Evolutionary conservation across 2,888 invertebrate species (phyloP).

Genomic region (Aplocera efformata): DNA sequence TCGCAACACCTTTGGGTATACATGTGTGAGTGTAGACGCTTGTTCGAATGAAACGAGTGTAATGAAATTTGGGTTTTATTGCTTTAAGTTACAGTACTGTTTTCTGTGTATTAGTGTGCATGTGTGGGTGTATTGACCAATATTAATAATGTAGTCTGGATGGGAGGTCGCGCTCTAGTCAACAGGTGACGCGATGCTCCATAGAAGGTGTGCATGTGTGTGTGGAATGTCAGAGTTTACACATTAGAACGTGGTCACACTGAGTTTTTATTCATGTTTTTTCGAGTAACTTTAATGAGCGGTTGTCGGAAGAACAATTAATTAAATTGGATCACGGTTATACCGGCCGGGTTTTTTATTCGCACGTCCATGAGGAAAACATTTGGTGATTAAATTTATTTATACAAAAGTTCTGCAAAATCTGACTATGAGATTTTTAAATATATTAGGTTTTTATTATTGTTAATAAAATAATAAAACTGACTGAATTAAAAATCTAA

Average conservation of each 20-base stretch:
- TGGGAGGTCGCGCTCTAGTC: constrained; percentile 67
- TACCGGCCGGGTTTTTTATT: constrained; percentile 3
- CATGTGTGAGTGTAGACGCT: constrained; percentile 45
- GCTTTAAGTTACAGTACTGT: constrained; percentile 34
- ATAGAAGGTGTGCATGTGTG: constrained; percentile 52
- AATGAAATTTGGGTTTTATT: constrained; percentile 37
- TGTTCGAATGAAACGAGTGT: constrained; percentile 35
- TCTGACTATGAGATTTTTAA: no score
- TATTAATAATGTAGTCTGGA: constrained; percentile 64
- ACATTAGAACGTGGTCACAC: constrained; percentile 35
- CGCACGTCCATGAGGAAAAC: constrained; percentile 7
- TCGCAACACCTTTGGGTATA: constrained; percentile 49
- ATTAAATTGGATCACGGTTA: constrained; percentile 15
- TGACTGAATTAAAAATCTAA: no score
- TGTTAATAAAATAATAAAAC: no score
- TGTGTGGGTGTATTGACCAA: constrained; percentile 70
- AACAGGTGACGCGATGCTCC: constrained; percentile 70
- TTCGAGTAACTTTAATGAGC: constrained; percentile 10
- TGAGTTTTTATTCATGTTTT: constrained; percentile 15
- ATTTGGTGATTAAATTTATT: not conserved
- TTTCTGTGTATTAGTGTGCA: constrained; percentile 25
- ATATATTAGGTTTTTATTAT: no score
- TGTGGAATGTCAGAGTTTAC: constrained; percentile 73
- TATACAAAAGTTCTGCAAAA: no score
- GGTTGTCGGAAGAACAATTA: constrained; percentile 9